Evolutionary conservation across 30 jellyfish, hydroid and myxozoan genomes (phyloP).

Genomic region (Chironex yamaguchii): DNA sequence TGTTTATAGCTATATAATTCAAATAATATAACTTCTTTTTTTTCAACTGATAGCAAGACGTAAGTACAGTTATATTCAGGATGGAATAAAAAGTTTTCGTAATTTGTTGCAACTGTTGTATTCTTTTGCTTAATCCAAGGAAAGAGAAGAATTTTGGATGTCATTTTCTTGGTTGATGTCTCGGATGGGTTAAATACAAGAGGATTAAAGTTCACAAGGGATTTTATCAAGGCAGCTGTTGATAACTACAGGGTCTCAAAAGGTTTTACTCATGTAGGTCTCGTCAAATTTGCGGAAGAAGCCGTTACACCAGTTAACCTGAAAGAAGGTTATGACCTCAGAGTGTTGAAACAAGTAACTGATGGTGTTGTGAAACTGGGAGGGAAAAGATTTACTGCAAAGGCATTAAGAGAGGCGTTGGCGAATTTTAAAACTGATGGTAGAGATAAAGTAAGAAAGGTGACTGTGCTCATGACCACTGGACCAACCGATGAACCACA

Average conservation of each 20-base stretch:
- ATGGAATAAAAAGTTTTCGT: no score
- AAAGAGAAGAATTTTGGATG: not conserved
- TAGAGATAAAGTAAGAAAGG: slow-evolving; percentile 32
- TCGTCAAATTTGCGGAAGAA: not conserved
- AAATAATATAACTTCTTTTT: no score
- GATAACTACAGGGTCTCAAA: not conserved
- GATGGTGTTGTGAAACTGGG: not conserved
- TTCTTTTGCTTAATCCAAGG: not conserved
- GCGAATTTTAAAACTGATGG: not conserved
- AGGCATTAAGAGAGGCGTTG: not conserved
- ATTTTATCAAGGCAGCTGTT: not conserved
- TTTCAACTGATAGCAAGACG: no score
- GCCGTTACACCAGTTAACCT: not conserved
- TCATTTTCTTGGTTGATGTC: not conserved
- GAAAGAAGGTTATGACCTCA: not conserved
- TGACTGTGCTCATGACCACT: slow-evolving; percentile 51
- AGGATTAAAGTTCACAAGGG: not conserved
- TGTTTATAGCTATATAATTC: no score
- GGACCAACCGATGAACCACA: slow-evolving; percentile 45
- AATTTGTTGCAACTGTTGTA: no score
- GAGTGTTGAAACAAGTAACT: not conserved
- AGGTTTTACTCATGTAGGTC: not conserved
- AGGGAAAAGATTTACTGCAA: not conserved
- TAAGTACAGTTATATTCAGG: no score
- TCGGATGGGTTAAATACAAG: not conserved